A percentile compares a stretch with the other conserved stretches of the same genome.
phyloP scores from a whole-genome alignment of 2,113 vertebrate genomes.

The Notechis scutatus region DNA sequence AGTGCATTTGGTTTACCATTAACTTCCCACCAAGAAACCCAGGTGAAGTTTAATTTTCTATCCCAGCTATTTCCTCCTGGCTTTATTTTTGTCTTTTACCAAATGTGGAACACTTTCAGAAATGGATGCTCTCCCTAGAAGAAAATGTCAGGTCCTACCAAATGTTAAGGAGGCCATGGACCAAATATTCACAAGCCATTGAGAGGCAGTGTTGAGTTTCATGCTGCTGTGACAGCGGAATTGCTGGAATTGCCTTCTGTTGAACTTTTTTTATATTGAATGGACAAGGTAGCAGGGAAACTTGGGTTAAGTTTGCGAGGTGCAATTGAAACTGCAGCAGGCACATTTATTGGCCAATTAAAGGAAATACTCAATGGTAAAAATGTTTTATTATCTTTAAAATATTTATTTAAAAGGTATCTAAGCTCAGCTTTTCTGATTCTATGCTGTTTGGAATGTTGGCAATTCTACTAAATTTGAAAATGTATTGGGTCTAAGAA shows the following conservation, averaged over 20 bases:
- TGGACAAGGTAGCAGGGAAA: not conserved
- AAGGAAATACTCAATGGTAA: not conserved
- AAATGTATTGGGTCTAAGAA: not conserved
- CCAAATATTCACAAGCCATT: not conserved
- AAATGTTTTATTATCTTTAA: not conserved
- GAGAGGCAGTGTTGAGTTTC: not conserved
- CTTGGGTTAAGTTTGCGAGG: not conserved
- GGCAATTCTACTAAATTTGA: not conserved
- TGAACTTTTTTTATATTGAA: not conserved
- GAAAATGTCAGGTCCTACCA: fast-evolving
- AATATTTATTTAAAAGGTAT: not conserved
- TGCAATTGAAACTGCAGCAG: not conserved
- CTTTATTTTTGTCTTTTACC: not conserved
- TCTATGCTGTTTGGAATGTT: not conserved
- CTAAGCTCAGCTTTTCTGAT: not conserved
- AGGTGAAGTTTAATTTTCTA: slow-evolving; percentile 1
- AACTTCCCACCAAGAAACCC: not conserved
- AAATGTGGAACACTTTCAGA: not conserved
- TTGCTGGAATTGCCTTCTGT: not conserved
- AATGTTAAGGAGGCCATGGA: not conserved
- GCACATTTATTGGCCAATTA: not conserved
- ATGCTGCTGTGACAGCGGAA: not conserved
- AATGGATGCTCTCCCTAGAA: not conserved
- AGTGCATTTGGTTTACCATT: not conserved
- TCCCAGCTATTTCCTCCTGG: not conserved